Evolutionary conservation across 2,888 invertebrate genomes (phyloP), one percentile per base, ranked within the genome.

Genomic region (Ichneumoninae sp.): DNA sequence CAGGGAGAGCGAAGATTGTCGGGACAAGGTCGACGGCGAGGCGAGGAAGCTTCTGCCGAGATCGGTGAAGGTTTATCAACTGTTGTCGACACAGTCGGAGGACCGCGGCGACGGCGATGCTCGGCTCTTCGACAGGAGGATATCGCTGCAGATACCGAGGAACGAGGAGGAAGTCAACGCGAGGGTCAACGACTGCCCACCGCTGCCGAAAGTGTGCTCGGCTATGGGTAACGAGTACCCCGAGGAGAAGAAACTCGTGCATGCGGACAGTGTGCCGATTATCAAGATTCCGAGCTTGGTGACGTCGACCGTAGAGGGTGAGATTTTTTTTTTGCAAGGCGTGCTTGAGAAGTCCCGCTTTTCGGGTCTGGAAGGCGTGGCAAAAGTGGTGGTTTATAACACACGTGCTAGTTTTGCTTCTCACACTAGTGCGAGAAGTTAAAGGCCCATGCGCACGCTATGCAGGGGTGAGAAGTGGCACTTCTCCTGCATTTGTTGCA

Each of bases 31-130:
- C 3, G 33, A 36, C 1, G 13, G 13, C 0, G 85, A 80, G 26
- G 19, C 79, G 5, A 79, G 30, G 19, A 86, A 81, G 70, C 10
- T 84, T 2, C 83, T 89, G 33, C 90, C 92, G 8, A 90, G 85
- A 69, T 82, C 91, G 7, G 85, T 90, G 1, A 90, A 92, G 71
- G 89, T 91, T 19, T 91, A 92, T 71, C 91, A 91, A 36, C 78
- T 92, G 5, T 71, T 92, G 57, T 90, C 91, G 22, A 91, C 91
- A 0, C 90, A 91, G 22, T 92, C 91, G 7, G 91, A 92, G 40
- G 92, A 92, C 79, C 87, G 88, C 2, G 86, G 85, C 0, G 91
- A 91, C 44, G 86, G 85, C 3, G 89, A 89, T 8, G 71, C 88
- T 3, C 83, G 88, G 6, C 68, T 89, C 10, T 66, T 83, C 26